Percentiles rank a stretch among this genome's conserved stretches.
phyloP scores from a whole-genome alignment of 2,113 vertebrate species.

The Elgaria multicarinata region DNA sequence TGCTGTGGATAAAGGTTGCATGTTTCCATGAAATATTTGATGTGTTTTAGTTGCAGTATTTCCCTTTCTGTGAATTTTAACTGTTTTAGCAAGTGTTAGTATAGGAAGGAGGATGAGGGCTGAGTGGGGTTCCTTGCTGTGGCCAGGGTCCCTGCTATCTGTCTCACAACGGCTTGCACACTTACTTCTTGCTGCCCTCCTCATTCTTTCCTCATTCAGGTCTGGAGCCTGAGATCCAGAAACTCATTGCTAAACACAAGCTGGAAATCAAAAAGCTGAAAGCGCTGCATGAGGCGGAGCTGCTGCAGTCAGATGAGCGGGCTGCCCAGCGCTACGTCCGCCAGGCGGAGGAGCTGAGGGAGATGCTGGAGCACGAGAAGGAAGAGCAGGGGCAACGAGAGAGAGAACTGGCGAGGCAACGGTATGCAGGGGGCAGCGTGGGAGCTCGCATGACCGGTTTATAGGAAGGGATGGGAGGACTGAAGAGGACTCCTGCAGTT shows the following conservation, averaged over 20 bases:
- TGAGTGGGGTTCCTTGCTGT: not conserved
- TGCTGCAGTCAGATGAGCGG: constrained; percentile 85
- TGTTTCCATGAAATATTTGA: not conserved
- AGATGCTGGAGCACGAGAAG: constrained; percentile 84
- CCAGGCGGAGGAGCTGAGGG: constrained; percentile 86
- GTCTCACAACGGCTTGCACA: accelerated
- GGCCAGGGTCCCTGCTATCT: too few species aligned
- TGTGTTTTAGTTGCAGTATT: not conserved
- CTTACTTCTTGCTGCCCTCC: accelerated
- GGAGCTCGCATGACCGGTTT: not conserved
- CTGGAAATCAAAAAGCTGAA: constrained; percentile 90
- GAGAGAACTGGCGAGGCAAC: constrained; percentile 84
- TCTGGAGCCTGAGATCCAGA: constrained; percentile 96
- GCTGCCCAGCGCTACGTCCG: constrained; percentile 82
- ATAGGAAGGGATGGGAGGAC: not conserved
- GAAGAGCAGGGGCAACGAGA: constrained; percentile 87
- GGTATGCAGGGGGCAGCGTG: constrained; percentile 64
- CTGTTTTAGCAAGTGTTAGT: not conserved
- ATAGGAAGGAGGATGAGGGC: not conserved
- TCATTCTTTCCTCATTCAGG: constrained; percentile 69
- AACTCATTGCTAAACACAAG: constrained; percentile 90
- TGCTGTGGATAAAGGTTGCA: not conserved
- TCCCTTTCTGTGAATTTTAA: not conserved
- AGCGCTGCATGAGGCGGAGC: constrained; percentile 88
- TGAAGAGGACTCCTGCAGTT: not conserved